phyloP scores from a whole-genome alignment of 2,797 vertebrate species.

The Macropus fuliginosus region DNA sequence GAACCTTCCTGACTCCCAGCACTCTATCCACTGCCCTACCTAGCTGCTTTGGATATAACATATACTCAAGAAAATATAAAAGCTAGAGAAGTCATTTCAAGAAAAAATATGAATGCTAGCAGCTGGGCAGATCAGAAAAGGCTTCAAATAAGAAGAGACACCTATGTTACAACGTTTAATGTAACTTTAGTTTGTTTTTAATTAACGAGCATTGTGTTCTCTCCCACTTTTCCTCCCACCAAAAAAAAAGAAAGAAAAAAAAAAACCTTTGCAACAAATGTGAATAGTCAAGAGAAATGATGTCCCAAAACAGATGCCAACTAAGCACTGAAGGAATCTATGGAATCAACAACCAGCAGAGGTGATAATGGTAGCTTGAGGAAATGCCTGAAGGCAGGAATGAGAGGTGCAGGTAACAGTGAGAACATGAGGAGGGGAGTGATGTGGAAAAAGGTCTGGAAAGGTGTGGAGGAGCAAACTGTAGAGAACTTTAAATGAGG shows the following conservation, averaged over 20 bases:
- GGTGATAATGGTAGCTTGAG: background rate
- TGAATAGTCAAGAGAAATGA: background rate
- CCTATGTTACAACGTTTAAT: background rate
- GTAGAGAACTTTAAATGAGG: background rate
- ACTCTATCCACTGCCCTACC: background rate
- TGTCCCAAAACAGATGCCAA: background rate
- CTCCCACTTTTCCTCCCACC: background rate
- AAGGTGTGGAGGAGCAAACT: background rate
- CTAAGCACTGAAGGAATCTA: background rate
- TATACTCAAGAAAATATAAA: background rate
- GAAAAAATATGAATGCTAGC: background rate
- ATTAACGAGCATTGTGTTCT: background rate
- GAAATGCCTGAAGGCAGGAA: background rate
- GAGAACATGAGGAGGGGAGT: background rate
- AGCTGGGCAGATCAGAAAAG: background rate
- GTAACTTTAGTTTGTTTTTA: background rate
- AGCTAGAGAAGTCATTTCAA: background rate
- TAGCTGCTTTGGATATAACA: background rate
- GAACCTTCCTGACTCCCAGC: background rate
- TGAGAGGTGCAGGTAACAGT: background rate
- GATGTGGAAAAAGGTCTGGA: background rate
- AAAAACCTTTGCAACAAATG: background rate
- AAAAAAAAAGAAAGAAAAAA: background rate
- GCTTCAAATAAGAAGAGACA: background rate
- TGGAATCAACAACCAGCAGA: background rate